These are phyloP conservation scores for Chaenodraco wilsoni DNA, from an alignment of 2,797 vertebrate genomes.

Conservation along the genomic window DNA sequence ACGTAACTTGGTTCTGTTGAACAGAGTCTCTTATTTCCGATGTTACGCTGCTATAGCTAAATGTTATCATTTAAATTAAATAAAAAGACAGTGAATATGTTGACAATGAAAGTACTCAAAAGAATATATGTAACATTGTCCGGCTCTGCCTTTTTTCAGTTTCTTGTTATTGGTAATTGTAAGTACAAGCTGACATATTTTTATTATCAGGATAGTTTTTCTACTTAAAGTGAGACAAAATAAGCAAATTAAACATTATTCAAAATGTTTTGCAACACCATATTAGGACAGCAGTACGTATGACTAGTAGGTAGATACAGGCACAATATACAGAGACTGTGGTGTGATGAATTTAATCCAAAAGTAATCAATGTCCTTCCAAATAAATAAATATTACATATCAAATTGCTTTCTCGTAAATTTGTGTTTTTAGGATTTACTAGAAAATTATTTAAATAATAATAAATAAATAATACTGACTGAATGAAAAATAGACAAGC, in stretches of 20 bases:
- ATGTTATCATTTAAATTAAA: not conserved
- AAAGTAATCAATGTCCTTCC: too few relatives aligned
- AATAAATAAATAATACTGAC: not conserved
- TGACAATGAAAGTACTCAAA: not conserved
- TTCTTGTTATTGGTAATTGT: not conserved
- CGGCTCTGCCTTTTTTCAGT: not conserved
- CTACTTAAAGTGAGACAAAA: not conserved
- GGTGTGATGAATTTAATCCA: too few relatives aligned
- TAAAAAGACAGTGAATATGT: not conserved
- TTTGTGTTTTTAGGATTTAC: not conserved
- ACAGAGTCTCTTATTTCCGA: too few relatives aligned
- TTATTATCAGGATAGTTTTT: not conserved
- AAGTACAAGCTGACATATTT: not conserved
- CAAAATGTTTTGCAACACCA: too few relatives aligned
- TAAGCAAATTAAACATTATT: not conserved
- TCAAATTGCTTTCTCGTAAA: too few relatives aligned
- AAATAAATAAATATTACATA: too few relatives aligned
- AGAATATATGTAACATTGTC: not conserved
- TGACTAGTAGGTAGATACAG: too few relatives aligned
- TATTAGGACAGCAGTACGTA: too few relatives aligned
- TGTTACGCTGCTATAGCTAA: not conserved
- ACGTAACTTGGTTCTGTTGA: not conserved
- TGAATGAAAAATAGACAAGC: not conserved
- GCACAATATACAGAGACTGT: too few relatives aligned
- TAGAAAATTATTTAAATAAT: not conserved